Evolutionary conservation across 2,113 vertebrate genomes (phyloP), one percentile per base, ranked within the genome.

Genomic region (Gymnorhina tibicen): DNA sequence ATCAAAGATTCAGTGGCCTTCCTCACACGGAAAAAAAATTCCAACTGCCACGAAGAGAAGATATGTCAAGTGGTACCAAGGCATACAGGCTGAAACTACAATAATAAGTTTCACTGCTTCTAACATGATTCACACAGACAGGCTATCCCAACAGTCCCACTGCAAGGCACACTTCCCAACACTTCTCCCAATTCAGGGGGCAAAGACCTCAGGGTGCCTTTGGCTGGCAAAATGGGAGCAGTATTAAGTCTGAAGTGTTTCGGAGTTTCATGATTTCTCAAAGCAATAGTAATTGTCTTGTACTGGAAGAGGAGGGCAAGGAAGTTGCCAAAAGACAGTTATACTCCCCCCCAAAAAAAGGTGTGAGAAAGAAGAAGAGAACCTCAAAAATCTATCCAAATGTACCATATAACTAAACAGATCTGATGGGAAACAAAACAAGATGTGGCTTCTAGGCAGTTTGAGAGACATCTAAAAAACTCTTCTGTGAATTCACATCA

Each of bases 91-190:
- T 53, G 10, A 63, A 80, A 63, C 9, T 10, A 27, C 32, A 84
- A 35, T 1, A 72, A 16, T 17, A 72, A 84, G 30, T 62, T 70
- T 75, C 30, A 62, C 32, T 72, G 58, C 47, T 72, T n/a, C 56
- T 52, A 47, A 50, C 15, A 18, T 2, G 4, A 37, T 33, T 70
- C 28, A 17, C 27, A 16, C 7, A 22, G n/a, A 53, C 2, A 14
- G n/a, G 11, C 11, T 10, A 91, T 9, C 33, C 35, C 30, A 80
- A 20, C 2, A 91, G 50, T 20, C 47, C 46, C 0, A 0, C 0
- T 37, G 30, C 58, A 91, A 82, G 68, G 44, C 56, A 47, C 0
- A 0, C 19, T 60, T 84, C 46, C 32, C 62, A 82, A 11, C 17
- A 20, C 37, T 50, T 62, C 49, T 55, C 42, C 42, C 39, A 93